phyloP scores from a whole-genome alignment of 2,113 vertebrate genomes.

The Malurus cyaneus region DNA sequence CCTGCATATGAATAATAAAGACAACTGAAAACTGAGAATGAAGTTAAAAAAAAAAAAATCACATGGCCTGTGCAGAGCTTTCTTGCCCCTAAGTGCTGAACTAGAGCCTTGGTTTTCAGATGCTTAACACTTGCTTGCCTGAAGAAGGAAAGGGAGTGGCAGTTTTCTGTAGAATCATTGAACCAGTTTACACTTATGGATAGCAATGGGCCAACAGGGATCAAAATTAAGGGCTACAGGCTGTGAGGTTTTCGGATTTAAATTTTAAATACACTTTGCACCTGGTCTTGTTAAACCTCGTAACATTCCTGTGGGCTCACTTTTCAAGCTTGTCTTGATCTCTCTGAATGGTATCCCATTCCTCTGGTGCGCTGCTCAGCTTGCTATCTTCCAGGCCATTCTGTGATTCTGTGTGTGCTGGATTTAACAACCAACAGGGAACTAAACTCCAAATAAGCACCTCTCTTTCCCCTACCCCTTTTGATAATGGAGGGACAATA shows the following conservation, averaged over 20 bases:
- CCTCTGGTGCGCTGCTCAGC: not conserved
- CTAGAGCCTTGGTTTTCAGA: not conserved
- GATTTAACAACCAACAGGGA: not conserved
- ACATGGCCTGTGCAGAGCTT: not conserved
- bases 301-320: not conserved
- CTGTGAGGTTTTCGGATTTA: not conserved
- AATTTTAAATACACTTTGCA: not conserved
- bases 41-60: too few relatives aligned
- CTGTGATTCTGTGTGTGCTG: not conserved
- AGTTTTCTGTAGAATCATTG: not conserved
- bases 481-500: not conserved
- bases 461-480: not conserved
- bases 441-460: not conserved
- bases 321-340: not conserved
- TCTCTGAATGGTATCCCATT: not conserved
- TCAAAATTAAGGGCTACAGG: not conserved
- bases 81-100: not conserved
- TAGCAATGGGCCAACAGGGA: rapidly evolving
- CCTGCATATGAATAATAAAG: not conserved
- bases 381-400: not conserved
- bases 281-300: not conserved
- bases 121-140: not conserved
- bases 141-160: not conserved
- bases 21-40: not conserved
- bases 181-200: not conserved